These are phyloP conservation scores for Dreissena rostriformis DNA, from an alignment of 1,140 invertebrate species.

Conservation along the genomic window DNA sequence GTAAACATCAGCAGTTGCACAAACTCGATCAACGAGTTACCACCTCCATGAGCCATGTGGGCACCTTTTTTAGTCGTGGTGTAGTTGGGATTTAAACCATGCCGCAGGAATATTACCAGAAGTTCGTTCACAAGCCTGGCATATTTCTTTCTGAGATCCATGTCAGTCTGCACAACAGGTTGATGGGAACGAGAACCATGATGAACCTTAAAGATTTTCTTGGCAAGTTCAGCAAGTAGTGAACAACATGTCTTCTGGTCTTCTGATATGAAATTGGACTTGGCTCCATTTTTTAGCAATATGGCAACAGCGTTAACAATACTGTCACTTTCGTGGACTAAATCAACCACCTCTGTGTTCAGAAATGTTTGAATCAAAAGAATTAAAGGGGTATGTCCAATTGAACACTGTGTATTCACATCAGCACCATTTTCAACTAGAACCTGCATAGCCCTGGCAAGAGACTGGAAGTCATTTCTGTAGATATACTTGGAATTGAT, in stretches of 20 bases:
- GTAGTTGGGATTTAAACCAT: constrained; percentile 77
- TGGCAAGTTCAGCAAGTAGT: constrained; percentile 67
- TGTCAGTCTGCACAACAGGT: background rate
- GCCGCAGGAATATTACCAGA: constrained; percentile 64
- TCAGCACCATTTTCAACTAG: constrained; percentile 69
- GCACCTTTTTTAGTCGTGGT: constrained; percentile 57
- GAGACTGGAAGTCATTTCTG: constrained; percentile 67
- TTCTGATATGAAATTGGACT: constrained; percentile 67
- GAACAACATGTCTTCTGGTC: constrained; percentile 63
- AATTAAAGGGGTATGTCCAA: constrained; percentile 74
- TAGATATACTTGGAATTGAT: constrained; percentile 72
- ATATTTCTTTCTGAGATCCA: constrained; percentile 15
- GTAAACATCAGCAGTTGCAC: constrained; percentile 68
- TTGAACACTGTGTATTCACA: constrained; percentile 66
- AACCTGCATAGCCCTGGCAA: constrained; percentile 66
- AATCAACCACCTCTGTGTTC: constrained; percentile 63
- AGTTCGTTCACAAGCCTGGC: constrained; percentile 67
- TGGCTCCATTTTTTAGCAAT: constrained; percentile 71
- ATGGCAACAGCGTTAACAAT: constrained; percentile 64
- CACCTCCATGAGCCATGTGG: constrained; percentile 64
- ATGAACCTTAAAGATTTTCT: constrained; percentile 34
- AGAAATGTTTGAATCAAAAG: constrained; percentile 73
- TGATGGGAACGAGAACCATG: background rate
- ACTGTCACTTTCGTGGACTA: constrained; percentile 59
- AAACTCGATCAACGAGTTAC: constrained; percentile 76